Conservation (phyloP, 2,113 vertebrate genomes). For the Entomyzon cyanotis region DNA sequence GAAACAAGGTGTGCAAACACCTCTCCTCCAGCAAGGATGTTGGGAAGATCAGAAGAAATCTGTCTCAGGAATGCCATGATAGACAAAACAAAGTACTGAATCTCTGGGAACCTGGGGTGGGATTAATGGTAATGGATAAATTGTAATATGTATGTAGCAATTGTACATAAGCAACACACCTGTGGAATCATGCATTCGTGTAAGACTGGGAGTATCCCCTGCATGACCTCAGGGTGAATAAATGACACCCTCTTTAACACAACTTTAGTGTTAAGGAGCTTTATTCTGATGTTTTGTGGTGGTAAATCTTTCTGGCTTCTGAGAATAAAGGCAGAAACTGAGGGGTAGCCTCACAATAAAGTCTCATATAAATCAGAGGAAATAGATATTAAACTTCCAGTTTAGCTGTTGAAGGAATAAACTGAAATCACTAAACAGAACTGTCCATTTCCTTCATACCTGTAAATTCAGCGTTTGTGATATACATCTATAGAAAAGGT, state of each 20-base stretch:
- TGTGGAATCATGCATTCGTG: rapidly evolving
- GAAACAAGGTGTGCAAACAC: not conserved
- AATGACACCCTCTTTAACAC: not conserved
- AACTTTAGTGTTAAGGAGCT: not conserved
- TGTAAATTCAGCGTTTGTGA: not conserved
- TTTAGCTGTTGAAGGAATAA: not conserved
- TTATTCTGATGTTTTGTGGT: not conserved
- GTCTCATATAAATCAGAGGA: not conserved
- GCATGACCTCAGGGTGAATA: not conserved
- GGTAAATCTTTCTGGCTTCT: not conserved
- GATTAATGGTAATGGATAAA: not conserved
- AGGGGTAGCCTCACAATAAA: not conserved
- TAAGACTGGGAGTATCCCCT: no score
- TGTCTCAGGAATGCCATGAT: not conserved
- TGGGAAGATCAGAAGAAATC: not conserved
- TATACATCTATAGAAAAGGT: not conserved
- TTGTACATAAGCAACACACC: no score
- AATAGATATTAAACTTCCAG: not conserved
- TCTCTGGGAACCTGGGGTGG: not conserved
- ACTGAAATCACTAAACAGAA: not conserved
- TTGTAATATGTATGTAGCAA: not conserved
- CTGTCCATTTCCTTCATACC: not conserved
- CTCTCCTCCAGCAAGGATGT: not conserved
- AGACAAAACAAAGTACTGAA: not conserved
- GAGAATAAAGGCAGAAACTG: not conserved